phyloP scores from a whole-genome alignment of 2,888 invertebrate species.

The Tetragnatha montana region DNA sequence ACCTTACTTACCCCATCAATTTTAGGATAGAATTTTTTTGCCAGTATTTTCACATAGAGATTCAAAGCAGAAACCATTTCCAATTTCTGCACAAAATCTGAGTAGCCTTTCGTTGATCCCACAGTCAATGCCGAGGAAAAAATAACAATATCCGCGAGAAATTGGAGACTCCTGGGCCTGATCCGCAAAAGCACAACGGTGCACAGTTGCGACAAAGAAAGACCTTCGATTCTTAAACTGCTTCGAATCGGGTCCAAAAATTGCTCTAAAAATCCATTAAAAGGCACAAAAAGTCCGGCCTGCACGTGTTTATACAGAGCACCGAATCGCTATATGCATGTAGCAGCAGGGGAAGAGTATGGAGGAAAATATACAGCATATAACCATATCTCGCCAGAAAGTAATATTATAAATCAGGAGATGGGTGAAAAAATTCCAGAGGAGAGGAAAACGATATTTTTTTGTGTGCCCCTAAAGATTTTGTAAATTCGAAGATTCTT shows the following conservation, averaged over 20 bases:
- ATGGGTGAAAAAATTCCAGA: constrained; percentile 16
- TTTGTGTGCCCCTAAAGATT: constrained; percentile 47
- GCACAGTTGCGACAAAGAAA: constrained; percentile 22
- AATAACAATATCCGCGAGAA: constrained; percentile 33
- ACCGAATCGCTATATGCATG: constrained; percentile 4
- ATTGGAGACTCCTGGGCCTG: constrained; percentile 35
- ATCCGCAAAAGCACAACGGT: constrained; percentile 35
- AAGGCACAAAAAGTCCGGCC: constrained; percentile 34
- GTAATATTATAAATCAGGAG: constrained; percentile 46
- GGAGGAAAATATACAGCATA: constrained; percentile 63
- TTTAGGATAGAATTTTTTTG: background rate
- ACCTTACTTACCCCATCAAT: background rate
- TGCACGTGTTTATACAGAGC: constrained; percentile 53
- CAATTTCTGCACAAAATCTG: constrained; percentile 26
- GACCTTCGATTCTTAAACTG: constrained; percentile 28
- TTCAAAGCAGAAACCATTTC: constrained; percentile 22
- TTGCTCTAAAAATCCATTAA: constrained; percentile 58
- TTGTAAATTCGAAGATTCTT: constrained; percentile 56
- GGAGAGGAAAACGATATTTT: constrained; percentile 37
- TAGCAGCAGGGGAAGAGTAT: constrained; percentile 41
- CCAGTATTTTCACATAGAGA: background rate
- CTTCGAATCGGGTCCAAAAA: constrained; percentile 32
- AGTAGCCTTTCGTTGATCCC: constrained; percentile 2
- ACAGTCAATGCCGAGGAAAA: background rate
- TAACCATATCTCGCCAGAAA: constrained; percentile 64